Base-by-base conservation (phyloP, 2,888 invertebrate genomes). In the Slavum lentiscoides region DNA sequence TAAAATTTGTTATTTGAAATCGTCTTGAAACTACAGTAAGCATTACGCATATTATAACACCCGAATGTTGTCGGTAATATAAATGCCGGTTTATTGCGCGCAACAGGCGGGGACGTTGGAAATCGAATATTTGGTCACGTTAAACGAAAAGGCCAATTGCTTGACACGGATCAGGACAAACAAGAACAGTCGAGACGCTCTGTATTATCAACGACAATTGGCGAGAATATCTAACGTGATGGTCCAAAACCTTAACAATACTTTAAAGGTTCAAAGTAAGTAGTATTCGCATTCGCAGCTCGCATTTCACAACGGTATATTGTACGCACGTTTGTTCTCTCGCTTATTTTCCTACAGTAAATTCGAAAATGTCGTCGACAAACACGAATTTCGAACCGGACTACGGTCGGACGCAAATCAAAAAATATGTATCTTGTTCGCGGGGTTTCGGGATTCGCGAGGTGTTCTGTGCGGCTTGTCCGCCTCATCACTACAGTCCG, bases 381-480 rank as follows among this genome's bases (percentile, higher is more conserved):
- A 15, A 64, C 21, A 80, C 53, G 3, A 17, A 4, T 30, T 72
- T 72, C 9, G 64, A 66, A 64, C 23, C 80, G 0, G 62, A 72
- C 2, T 0, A 15, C 19, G n/a, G n/a, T 9, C 23, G 23, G 55
- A 55, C n/a, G 9, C 23, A 15, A 9, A n/a, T 58, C 0, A 13
- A 64, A 7, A 72, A 21, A 0, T 62, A 17, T 6, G 39, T 80
- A 13, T 19, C 21, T n/a, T 80, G 80, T 58, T 2, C 13, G 2
- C 39, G 62, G 9, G 80, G 80, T 15, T 80, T 80, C 15, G 80
- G 80, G 1, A 58, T 80, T 17, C 80, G 23, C 1, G 80, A 72
- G 3, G 62, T 80, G 15, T 64, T 80, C 15, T 80, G 80, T 13
- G 72, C 8, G 2, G 80, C 80, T 7, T 80, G 80, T 55, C 80